Percentiles rank a stretch among this genome's conserved stretches.
These are phyloP conservation scores for Lindbergichthys nudifrons DNA, from an alignment of 2,797 vertebrate genomes.

Conservation along the genomic window DNA sequence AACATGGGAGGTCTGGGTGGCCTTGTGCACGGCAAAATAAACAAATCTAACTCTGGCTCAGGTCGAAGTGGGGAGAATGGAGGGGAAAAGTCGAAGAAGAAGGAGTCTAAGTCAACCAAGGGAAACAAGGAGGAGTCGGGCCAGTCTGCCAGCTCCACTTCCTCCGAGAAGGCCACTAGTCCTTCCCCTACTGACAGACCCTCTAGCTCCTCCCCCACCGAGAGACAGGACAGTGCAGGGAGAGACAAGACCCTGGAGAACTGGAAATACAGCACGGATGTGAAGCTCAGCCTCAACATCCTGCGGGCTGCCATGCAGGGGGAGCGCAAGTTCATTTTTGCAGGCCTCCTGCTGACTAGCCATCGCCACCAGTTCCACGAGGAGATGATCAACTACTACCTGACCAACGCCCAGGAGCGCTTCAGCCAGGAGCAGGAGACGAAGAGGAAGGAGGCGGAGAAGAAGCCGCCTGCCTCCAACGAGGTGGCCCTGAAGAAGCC, in stretches of 20 bases:
- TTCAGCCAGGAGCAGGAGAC: conserved; percentile 98
- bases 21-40: conserved; percentile 96
- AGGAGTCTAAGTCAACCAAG: conserved; percentile 91
- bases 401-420: conserved; percentile 96
- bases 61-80: conserved; percentile 79
- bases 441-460: conserved; percentile 91
- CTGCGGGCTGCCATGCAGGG: conserved; percentile 99
- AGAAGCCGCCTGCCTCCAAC: conserved; percentile 77
- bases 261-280: conserved; percentile 99
- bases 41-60: conserved; percentile 90
- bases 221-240: conserved; percentile 81
- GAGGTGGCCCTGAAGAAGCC: conserved; percentile 87
- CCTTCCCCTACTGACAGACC: conserved; percentile 93
- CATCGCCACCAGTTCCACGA: conserved; percentile 98
- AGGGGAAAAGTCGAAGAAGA: conserved; percentile 85
- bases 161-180: conserved; percentile 93
- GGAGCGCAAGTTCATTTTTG: conserved; percentile 98
- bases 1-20: conserved; percentile 99
- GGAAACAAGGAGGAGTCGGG: conserved; percentile 94
- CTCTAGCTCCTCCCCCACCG: conserved; percentile 86
- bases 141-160: conserved; percentile 91
- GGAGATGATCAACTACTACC: conserved; percentile 98
- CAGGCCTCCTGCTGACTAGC: conserved; percentile 96
- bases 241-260: conserved; percentile 90
- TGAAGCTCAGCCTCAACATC: conserved; percentile 99